Conservation (phyloP, 2,888 invertebrate genomes). For the Tetranychus truncatus region DNA sequence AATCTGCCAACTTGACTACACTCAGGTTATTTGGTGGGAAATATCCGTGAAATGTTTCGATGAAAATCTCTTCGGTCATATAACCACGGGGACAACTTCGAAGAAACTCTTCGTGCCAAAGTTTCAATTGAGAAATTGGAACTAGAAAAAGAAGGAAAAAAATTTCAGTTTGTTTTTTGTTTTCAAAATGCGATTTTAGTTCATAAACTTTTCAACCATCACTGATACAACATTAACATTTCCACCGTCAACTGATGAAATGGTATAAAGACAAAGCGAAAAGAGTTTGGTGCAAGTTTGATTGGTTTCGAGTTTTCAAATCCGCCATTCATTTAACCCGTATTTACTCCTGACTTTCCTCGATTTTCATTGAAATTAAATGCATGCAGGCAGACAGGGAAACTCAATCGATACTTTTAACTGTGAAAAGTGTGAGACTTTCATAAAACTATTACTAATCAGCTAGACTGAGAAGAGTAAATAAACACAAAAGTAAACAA, state of each 20-base stretch:
- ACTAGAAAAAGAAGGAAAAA: neutral
- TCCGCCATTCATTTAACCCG: too few relatives aligned
- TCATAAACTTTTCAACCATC: too few relatives aligned
- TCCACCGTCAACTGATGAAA: too few relatives aligned
- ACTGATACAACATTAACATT: too few relatives aligned
- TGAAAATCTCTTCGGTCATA: slow-evolving; percentile 26
- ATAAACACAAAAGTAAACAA: neutral
- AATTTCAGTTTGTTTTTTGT: too few relatives aligned
- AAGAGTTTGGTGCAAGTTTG: too few relatives aligned
- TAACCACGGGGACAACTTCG: slow-evolving; percentile 26
- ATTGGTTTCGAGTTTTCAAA: too few relatives aligned
- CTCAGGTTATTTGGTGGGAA: slow-evolving; percentile 25
- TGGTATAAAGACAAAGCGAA: too few relatives aligned
- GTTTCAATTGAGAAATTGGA: slow-evolving; percentile 11
- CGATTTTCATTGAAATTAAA: too few relatives aligned
- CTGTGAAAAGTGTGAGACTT: neutral
- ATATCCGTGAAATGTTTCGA: slow-evolving; percentile 24
- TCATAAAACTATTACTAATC: neutral
- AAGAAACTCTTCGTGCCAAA: slow-evolving; percentile 25
- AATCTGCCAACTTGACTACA: slow-evolving; percentile 25
- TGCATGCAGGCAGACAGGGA: too few relatives aligned
- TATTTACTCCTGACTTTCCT: too few relatives aligned
- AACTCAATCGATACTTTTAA: neutral
- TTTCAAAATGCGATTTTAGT: too few relatives aligned
- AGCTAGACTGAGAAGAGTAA: neutral